Evolutionary conservation across 2,113 vertebrate species (phyloP), one percentile per base, ranked within the genome.

Genomic region (Jaculus jaculus): DNA sequence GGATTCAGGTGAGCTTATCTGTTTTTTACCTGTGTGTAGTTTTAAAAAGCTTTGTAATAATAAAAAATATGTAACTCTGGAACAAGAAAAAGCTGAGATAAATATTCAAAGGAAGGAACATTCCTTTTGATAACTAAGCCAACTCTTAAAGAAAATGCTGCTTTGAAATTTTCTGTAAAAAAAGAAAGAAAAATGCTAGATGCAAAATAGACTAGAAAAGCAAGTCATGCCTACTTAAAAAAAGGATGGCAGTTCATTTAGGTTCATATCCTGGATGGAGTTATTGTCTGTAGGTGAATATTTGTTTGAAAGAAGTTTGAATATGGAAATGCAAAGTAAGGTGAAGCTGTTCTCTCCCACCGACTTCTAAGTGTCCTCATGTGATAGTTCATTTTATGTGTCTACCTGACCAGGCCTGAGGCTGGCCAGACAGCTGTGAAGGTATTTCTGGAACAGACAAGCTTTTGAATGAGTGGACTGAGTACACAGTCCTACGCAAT

Each of bases 91-190:
- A 66, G 24, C 60, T 68, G 47, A 80, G 86, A 69, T 37, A 87
- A 86, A 87, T 85, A 93, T 81, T 73, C 89, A 88, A 84, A 91
- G 34, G 60, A 39, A 79, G 37, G 32, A 91, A 68, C 77, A 23
- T 26, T 90, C 65, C 66, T 74, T 88, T 79, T 73, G 77, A 93
- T 58, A 79, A 66, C 65, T 66, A 84, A 93, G 42, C 30, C 71
- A 91, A 66, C 16, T 26, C 80, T 58, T 39, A 24, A 93, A 87
- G 86, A 83, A 79, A 78, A 58, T 26, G 37, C 72, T 87, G 77
- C 75, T 93, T 92, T 66, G 61, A 2, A 65, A n/a, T 78, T 79
- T n/a, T n/a, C n/a, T n/a, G n/a, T 47, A 47, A 20, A 66, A 83
- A 90, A 79, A 95, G 39, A n/a, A 24, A 68, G 75, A 84, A 88